Percentiles rank a stretch among this genome's conserved stretches.
phyloP scores from a whole-genome alignment of 2,113 vertebrate species.

The Pao palembangensis region DNA sequence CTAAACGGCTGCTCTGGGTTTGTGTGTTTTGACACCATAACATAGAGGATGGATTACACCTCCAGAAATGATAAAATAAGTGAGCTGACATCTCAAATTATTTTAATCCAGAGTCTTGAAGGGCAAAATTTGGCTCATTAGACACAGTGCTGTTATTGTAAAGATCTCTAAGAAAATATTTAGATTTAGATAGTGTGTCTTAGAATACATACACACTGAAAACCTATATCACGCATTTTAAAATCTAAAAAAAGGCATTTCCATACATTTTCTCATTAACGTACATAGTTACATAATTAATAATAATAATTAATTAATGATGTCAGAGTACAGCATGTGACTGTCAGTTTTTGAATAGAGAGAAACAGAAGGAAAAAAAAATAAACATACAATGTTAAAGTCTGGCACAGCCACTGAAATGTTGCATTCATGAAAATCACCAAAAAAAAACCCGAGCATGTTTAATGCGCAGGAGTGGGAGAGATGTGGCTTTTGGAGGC shows the following conservation, averaged over 20 bases:
- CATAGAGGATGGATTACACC: constrained; percentile 48
- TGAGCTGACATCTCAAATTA: constrained; percentile 5
- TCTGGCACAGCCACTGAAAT: too few species aligned
- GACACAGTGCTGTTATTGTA: constrained; percentile 25
- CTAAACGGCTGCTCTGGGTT: constrained; percentile 40
- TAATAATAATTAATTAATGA: too few species aligned
- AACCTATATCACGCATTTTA: too few species aligned
- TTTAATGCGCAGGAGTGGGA: constrained; percentile 7
- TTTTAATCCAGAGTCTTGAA: constrained; percentile 7
- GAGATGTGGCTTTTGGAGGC: constrained; percentile 26
- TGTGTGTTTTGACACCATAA: constrained; percentile 53
- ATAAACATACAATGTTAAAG: too few species aligned
- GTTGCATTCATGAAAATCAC: neutral
- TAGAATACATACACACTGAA: too few species aligned
- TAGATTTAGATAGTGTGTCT: neutral
- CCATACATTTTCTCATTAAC: too few species aligned
- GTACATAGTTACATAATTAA: too few species aligned
- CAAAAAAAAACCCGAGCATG: constrained; percentile 5
- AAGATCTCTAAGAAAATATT: neutral
- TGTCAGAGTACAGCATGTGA: too few species aligned
- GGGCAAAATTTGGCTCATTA: constrained; percentile 22
- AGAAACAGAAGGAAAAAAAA: too few species aligned
- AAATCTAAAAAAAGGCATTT: too few species aligned
- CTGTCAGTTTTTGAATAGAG: too few species aligned
- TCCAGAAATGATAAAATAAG: constrained; percentile 29